These are phyloP conservation scores for Saturnia pavonia DNA, from an alignment of 2,888 invertebrate species.

Conservation along the genomic window DNA sequence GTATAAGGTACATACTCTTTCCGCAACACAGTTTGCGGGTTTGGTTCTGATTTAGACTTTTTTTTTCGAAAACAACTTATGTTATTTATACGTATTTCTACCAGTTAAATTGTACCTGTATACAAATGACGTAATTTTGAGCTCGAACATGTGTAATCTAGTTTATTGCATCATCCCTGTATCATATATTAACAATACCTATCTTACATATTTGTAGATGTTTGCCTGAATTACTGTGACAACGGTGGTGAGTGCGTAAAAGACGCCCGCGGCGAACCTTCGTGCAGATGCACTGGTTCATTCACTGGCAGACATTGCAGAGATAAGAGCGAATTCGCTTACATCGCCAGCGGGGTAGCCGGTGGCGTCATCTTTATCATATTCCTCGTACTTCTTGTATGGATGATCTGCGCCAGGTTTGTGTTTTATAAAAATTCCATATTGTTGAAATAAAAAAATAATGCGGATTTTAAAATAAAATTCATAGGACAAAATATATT, in stretches of 20 bases:
- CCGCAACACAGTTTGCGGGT: no score
- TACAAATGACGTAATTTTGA: no score
- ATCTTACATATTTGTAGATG: constrained; percentile 72
- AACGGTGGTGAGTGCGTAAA: constrained; percentile 95
- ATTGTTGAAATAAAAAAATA: not conserved
- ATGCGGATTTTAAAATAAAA: not conserved
- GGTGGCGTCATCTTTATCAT: constrained; percentile 97
- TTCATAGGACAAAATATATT: no score
- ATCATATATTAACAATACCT: not conserved
- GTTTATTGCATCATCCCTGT: not conserved
- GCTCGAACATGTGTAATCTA: no score
- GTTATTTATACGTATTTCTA: no score
- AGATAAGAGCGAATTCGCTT: constrained; percentile 96
- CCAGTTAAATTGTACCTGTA: no score
- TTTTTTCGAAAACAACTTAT: no score
- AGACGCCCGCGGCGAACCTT: constrained; percentile 90
- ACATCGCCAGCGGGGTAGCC: constrained; percentile 96
- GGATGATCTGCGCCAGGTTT: constrained; percentile 97
- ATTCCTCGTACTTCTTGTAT: constrained; percentile 94
- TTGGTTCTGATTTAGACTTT: no score
- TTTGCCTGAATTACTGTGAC: constrained; percentile 92
- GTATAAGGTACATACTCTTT: no score
- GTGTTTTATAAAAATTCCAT: constrained; percentile 22
- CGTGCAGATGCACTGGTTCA: constrained; percentile 94
- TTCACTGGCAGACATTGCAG: constrained; percentile 95